Conservation (phyloP, 2,797 vertebrate genomes). For the Acomys russatus region DNA sequence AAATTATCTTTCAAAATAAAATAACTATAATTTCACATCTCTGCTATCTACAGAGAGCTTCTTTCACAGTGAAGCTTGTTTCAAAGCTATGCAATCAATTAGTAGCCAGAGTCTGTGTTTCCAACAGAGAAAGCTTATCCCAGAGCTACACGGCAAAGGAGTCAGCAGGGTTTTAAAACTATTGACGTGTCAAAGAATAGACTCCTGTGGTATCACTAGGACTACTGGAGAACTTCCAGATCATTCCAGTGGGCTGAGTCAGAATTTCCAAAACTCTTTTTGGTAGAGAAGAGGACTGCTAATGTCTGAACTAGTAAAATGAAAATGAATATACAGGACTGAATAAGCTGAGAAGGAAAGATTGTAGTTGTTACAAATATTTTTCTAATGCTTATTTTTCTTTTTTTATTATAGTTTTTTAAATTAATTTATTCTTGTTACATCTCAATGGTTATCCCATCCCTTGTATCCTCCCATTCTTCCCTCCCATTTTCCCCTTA, state of each 20-base stretch:
- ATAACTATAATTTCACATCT: slow-evolving; percentile 56
- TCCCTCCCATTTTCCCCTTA: too few relatives aligned
- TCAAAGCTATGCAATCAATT: slow-evolving; percentile 45
- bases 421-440: too few relatives aligned
- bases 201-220: slow-evolving; percentile 18
- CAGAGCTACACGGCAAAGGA: slow-evolving; percentile 45
- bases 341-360: slow-evolving; percentile 21
- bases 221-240: slow-evolving; percentile 69
- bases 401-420: too few relatives aligned
- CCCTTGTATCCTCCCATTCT: too few relatives aligned
- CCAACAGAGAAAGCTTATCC: slow-evolving; percentile 31
- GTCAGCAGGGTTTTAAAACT: slow-evolving; percentile 58
- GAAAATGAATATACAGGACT: slow-evolving; percentile 58
- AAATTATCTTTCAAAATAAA: slow-evolving; percentile 56
- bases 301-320: slow-evolving; percentile 61
- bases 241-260: slow-evolving; percentile 68
- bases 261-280: slow-evolving; percentile 74
- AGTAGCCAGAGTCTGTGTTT: slow-evolving; percentile 15
- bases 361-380: slow-evolving; percentile 36
- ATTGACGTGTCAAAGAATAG: slow-evolving; percentile 69
- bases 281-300: slow-evolving; percentile 42
- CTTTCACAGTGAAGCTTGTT: slow-evolving; percentile 5
- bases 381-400: slow-evolving; percentile 43
- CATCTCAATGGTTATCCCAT: too few relatives aligned
- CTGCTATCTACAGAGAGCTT: slow-evolving; percentile 42